These are phyloP conservation scores for Pseudotriccus pelzelni DNA, from an alignment of 2,797 vertebrate species.

Conservation along the genomic window DNA sequence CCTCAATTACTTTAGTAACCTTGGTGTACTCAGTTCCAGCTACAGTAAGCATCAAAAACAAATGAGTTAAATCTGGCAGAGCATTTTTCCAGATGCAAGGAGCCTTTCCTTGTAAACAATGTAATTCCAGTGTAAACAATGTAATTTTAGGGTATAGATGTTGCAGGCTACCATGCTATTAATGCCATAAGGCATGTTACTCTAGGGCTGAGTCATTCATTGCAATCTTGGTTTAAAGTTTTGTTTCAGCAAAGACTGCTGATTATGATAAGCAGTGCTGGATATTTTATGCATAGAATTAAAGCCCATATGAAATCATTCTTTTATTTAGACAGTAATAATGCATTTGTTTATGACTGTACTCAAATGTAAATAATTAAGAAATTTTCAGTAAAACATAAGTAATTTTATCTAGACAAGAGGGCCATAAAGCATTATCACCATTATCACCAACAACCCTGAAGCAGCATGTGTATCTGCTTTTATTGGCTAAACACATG, in stretches of 20 bases:
- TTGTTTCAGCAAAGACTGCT: not conserved
- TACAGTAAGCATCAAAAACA: slow-evolving; percentile 62
- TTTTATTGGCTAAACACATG: not conserved
- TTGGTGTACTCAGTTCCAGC: slow-evolving; percentile 66
- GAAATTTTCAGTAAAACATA: not conserved
- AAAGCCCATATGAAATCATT: not conserved
- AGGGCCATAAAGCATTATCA: not conserved
- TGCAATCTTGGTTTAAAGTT: not conserved
- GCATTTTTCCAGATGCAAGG: not conserved
- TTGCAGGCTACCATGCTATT: not conserved
- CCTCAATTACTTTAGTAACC: slow-evolving; percentile 69
- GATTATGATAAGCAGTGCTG: not conserved
- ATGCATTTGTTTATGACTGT: not conserved
- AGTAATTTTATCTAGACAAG: not conserved
- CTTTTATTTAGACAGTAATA: not conserved
- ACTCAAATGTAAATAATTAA: not conserved
- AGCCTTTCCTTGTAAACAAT: not conserved
- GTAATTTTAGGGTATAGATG: not conserved
- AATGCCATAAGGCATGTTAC: not conserved
- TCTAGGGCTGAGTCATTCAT: not conserved
- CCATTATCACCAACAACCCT: not conserved
- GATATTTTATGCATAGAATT: not conserved
- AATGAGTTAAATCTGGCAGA: slow-evolving; percentile 27
- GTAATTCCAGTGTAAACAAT: not conserved
- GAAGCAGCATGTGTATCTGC: not conserved